phyloP scores from a whole-genome alignment of 2,888 invertebrate genomes.

The Nemoura dubitans region DNA sequence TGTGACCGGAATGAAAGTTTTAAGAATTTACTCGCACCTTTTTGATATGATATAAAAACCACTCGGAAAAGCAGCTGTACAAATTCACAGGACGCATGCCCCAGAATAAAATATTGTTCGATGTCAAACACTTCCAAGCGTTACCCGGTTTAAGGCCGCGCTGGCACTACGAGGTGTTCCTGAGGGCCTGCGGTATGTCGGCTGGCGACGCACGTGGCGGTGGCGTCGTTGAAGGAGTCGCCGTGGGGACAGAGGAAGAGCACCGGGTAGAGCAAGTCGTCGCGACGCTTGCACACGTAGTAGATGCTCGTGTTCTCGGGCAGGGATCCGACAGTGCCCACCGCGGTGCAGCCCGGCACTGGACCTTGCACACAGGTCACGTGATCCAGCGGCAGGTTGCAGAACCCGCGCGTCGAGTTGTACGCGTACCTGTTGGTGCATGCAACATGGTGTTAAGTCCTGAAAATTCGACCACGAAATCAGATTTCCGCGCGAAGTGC shows the following conservation, averaged over 20 bases:
- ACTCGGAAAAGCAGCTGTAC: too few species aligned
- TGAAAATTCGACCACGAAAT: too few species aligned
- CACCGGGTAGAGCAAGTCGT: background rate
- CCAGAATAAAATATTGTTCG: too few species aligned
- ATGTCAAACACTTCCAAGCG: too few species aligned
- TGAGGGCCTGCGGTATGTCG: too few species aligned
- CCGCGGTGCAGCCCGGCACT: background rate
- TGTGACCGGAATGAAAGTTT: too few species aligned
- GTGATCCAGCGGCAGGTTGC: constrained; percentile 7
- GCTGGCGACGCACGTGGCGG: background rate
- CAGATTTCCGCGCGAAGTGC: too few species aligned
- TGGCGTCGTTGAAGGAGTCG: background rate
- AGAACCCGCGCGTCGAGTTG: background rate
- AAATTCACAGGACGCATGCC: too few species aligned
- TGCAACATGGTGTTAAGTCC: too few species aligned
- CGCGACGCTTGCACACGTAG: background rate
- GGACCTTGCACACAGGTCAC: background rate
- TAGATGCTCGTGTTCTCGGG: background rate
- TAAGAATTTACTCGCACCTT: too few species aligned
- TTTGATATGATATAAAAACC: too few species aligned
- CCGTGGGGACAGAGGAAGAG: background rate
- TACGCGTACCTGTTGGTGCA: background rate
- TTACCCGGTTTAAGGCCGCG: background rate
- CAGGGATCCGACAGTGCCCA: background rate
- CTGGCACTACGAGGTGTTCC: too few species aligned